Percentiles rank a stretch among this genome's conserved stretches.
These are phyloP conservation scores for Brachyhypopomus gauderio DNA, from an alignment of 2,113 vertebrate genomes.

Conservation along the genomic window DNA sequence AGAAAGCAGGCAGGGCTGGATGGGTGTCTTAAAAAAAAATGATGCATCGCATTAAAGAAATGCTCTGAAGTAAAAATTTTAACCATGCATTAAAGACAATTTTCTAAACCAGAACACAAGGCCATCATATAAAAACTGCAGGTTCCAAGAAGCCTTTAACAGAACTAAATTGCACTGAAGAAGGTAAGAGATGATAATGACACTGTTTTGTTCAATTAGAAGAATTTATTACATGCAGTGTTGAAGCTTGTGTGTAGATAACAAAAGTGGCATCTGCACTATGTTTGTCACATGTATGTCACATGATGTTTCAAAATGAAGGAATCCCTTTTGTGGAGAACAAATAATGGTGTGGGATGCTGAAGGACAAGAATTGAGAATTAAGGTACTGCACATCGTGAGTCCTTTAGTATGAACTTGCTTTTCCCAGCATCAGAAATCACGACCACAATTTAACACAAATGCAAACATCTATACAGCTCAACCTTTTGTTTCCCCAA, in stretches of 20 bases:
- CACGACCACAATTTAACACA: background rate
- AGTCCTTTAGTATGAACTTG: background rate
- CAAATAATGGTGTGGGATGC: constrained; percentile 2
- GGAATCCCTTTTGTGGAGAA: constrained; percentile 1
- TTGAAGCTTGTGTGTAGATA: background rate
- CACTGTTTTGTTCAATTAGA: no score
- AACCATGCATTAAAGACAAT: background rate
- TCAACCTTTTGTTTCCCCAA: background rate
- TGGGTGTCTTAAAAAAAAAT: background rate
- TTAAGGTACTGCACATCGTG: background rate
- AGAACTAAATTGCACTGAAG: background rate
- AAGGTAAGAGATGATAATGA: background rate
- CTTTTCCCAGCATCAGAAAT: background rate
- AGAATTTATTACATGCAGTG: background rate
- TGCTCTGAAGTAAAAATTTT: background rate
- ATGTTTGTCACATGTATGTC: no score
- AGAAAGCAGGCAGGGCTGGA: background rate
- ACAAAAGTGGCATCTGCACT: background rate
- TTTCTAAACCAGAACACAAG: background rate
- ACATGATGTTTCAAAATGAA: background rate
- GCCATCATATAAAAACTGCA: background rate
- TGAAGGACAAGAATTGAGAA: background rate
- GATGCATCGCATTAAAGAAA: background rate
- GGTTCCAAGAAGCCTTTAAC: background rate
- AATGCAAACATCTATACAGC: no score